phyloP scores from a whole-genome alignment of 2,113 vertebrate genomes.

The Nipponia nippon region DNA sequence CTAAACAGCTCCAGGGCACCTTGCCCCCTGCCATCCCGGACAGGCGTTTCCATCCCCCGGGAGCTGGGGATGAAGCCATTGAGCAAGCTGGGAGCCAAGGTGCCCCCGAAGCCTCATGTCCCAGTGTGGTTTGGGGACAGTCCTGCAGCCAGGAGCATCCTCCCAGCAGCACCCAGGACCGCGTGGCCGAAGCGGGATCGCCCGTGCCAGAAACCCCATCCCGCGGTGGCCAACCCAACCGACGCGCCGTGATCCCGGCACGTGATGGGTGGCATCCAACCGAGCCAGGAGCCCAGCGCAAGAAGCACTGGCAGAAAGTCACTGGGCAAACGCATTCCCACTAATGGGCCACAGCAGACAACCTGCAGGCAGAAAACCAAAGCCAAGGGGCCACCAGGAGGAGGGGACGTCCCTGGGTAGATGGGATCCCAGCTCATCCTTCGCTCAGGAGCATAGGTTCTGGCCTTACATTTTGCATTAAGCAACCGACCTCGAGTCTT shows the following conservation, averaged over 20 bases:
- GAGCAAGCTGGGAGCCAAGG: background rate
- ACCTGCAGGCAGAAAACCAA: background rate
- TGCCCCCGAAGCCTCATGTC: background rate
- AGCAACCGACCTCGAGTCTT: background rate
- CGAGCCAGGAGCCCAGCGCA: rapidly evolving
- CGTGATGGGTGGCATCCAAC: rapidly evolving
- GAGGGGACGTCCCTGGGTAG: background rate
- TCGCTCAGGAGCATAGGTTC: rapidly evolving
- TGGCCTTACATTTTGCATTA: rapidly evolving
- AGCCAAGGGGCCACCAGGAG: background rate
- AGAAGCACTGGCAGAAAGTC: background rate
- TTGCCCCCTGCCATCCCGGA: background rate
- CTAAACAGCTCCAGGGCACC: background rate
- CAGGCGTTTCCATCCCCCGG: background rate
- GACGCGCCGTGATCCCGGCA: rapidly evolving
- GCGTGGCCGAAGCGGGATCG: rapidly evolving
- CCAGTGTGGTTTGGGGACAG: background rate
- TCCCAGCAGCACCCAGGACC: background rate
- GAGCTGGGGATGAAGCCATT: background rate
- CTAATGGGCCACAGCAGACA: rapidly evolving
- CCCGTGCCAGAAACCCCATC: background rate
- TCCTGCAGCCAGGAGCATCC: background rate
- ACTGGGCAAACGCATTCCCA: background rate
- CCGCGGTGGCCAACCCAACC: rapidly evolving
- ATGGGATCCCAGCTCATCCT: rapidly evolving